These are phyloP conservation scores for Melanostigma gelatinosum DNA, from an alignment of 2,113 vertebrate genomes.

Conservation along the genomic window DNA sequence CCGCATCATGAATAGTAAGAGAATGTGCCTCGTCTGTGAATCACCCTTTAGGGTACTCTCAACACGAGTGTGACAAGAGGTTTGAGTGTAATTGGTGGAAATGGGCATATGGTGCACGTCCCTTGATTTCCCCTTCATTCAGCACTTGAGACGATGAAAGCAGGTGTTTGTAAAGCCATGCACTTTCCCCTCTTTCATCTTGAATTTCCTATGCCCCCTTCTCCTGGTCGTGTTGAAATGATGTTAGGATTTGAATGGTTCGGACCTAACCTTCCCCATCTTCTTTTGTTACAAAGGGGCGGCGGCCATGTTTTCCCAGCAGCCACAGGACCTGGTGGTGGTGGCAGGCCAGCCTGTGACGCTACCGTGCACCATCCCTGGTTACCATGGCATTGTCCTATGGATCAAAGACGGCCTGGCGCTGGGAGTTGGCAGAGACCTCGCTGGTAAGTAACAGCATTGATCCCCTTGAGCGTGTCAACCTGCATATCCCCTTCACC, in stretches of 20 bases:
- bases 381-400: constrained; percentile 94
- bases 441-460: constrained; percentile 87
- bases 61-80: constrained; percentile 45
- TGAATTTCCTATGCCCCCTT: neutral
- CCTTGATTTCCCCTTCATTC: neutral
- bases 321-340: constrained; percentile 97
- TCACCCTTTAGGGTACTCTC: constrained; percentile 42
- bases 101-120: constrained; percentile 34
- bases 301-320: constrained; percentile 92
- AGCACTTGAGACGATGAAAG: constrained; percentile 17
- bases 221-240: constrained; percentile 1
- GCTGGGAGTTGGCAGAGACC: constrained; percentile 93
- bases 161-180: constrained; percentile 25
- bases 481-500: constrained; percentile 8
- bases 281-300: constrained; percentile 79
- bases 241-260: neutral
- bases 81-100: constrained; percentile 61
- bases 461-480: constrained; percentile 11
- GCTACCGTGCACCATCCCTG: constrained; percentile 91
- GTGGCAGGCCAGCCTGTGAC: constrained; percentile 94
- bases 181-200: constrained; percentile 11
- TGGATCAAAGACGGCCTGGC: constrained; percentile 98
- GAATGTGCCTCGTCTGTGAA: constrained; percentile 49
- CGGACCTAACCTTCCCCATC: neutral
- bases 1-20: constrained; percentile 48